phyloP scores from a whole-genome alignment of 2,113 vertebrate genomes.

The Silurus asotus region DNA sequence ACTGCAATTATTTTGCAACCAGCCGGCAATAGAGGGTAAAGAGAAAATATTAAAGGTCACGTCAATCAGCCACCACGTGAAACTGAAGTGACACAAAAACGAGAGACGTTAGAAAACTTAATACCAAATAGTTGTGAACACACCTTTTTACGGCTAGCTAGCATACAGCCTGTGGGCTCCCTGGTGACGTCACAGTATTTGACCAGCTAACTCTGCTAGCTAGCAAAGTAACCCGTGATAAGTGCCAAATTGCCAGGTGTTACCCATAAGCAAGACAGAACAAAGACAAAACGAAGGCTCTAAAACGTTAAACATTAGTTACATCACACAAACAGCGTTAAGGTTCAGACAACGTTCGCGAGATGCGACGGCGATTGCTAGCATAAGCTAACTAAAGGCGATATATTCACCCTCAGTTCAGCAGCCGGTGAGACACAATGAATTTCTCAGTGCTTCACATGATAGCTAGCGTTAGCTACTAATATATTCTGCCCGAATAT shows the following conservation, averaged over 20 bases:
- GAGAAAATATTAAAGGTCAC: background rate
- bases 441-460: background rate
- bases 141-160: background rate
- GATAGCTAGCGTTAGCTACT: background rate
- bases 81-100: slow-evolving; percentile 10
- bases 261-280: background rate
- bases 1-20: background rate
- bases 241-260: background rate
- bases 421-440: background rate
- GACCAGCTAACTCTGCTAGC: background rate
- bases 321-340: background rate
- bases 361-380: background rate
- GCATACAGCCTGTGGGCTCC: background rate
- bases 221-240: background rate
- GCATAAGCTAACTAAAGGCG: background rate
- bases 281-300: background rate
- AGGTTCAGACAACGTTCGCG: background rate
- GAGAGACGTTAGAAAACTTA: background rate
- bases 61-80: background rate
- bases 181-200: background rate
- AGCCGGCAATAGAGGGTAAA: background rate
- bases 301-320: background rate
- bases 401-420: background rate
- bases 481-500: background rate
- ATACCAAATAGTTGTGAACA: background rate